Conservation (phyloP, 2,113 vertebrate species). For the Leucopsar rothschildi region DNA sequence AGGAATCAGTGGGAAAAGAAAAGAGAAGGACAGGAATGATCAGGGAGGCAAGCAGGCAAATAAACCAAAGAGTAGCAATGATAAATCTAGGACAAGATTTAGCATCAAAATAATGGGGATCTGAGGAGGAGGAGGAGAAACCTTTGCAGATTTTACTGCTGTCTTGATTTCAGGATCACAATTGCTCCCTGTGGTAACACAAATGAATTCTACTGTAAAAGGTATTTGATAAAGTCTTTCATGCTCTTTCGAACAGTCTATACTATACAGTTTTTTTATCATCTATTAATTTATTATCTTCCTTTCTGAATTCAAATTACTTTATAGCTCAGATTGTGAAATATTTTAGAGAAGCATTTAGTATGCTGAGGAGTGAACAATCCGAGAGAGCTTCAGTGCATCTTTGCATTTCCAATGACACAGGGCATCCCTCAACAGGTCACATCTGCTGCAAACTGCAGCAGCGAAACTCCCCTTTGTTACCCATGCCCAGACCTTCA, state of each 20-base stretch:
- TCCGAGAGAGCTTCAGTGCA: not conserved
- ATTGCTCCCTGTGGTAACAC: slow-evolving; percentile 28
- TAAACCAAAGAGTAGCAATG: not conserved
- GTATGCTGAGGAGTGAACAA: not conserved
- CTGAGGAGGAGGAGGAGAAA: not conserved
- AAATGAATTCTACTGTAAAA: slow-evolving; percentile 48
- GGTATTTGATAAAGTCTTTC: slow-evolving; percentile 54
- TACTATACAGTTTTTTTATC: not conserved
- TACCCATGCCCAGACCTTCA: not conserved
- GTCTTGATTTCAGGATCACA: slow-evolving; percentile 24
- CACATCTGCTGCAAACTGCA: not conserved
- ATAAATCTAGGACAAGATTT: not conserved
- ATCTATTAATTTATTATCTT: slow-evolving; percentile 60
- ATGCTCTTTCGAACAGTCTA: slow-evolving; percentile 23
- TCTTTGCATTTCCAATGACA: slow-evolving; percentile 35
- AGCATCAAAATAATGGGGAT: not conserved
- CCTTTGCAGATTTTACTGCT: slow-evolving; percentile 2
- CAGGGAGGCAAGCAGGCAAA: not conserved
- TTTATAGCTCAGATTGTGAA: not conserved
- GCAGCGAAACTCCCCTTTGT: not conserved
- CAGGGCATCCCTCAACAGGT: not conserved
- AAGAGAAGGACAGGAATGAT: not conserved
- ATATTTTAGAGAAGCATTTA: slow-evolving; percentile 10
- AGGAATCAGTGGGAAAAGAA: not conserved
- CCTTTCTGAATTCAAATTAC: slow-evolving; percentile 57